Evolutionary conservation across 2,888 invertebrate species (phyloP).

Genomic region (Ferrisia virgata): DNA sequence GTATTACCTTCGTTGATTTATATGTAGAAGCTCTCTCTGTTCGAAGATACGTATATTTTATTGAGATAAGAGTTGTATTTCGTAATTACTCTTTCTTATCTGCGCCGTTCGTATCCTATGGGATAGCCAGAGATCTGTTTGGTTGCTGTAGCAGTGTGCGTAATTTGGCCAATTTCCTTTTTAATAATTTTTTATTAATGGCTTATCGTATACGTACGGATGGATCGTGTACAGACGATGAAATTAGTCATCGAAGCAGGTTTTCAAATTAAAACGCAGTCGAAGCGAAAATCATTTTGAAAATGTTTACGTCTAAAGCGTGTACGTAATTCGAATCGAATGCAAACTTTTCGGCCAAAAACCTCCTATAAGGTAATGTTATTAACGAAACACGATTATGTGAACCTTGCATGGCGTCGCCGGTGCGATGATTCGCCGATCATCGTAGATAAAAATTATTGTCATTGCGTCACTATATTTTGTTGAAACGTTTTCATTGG

Average conservation of each 20-base stretch:
- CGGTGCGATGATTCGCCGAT: background rate
- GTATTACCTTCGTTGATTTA: background rate
- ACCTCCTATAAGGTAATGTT: background rate
- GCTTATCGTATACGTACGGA: background rate
- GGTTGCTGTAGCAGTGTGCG: background rate
- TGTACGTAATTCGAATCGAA: background rate
- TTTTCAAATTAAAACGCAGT: background rate
- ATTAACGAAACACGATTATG: background rate
- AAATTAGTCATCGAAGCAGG: conserved; percentile 1
- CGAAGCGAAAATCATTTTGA: background rate
- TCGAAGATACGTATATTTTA: background rate
- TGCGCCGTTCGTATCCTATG: background rate
- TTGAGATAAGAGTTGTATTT: background rate
- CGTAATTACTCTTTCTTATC: background rate
- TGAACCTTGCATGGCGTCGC: background rate
- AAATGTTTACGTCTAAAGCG: background rate
- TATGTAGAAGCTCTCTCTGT: background rate
- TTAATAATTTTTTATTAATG: background rate
- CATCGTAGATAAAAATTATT: background rate
- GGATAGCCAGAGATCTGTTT: background rate
- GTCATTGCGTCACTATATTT: background rate
- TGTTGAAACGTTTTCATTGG: background rate
- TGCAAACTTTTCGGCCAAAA: background rate
- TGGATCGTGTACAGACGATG: background rate
- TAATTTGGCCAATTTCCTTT: background rate